Evolutionary conservation across 2,797 vertebrate genomes (phyloP), one percentile per base, ranked within the genome.

Genomic region (Malurus leucopterus): DNA sequence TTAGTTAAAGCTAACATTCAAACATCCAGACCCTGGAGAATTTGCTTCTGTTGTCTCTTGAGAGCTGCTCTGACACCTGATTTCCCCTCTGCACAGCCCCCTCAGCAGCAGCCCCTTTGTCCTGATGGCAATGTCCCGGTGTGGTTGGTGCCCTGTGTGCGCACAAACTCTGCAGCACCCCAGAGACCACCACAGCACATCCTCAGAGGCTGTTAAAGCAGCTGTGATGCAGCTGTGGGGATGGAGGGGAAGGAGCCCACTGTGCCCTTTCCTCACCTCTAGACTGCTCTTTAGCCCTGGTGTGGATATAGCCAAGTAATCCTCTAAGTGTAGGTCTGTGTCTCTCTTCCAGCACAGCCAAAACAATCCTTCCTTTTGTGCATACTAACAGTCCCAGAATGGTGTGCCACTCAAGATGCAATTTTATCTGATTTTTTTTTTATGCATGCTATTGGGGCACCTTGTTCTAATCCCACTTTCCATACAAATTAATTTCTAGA

Each of bases 71-170:
- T 44, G 44, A 68, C 32, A 26, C 27, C 50, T 32, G 40, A 19
- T 17, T 69, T 32, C 27, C 34, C 47, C 59, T 5, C 47, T 58
- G 29, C 15, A 17, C 4, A 26, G 43, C 50, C 32, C 8, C 40
- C 6, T 34, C 16, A 5, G 63, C 30, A 59, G 53, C 23, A 79
- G 49, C 53, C 36, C 54, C 9, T 27, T 9, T 64, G 16, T 21
- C 15, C 22, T 1, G 2, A 5, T 30, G 68, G 20, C 62, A 38
- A 1, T 41, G 41, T 26, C 50, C 44, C 3, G 2, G 6, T 32
- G 40, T n/a, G 44, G 15, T 9, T 7, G 5, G 26, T 41, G 3
- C 8, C 9, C 53, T 1, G 0, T 13, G 29, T 49, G 17, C n/a
- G 30, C 47, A n/a, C 0, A 1, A 34, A 24, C 4, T 2, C 15